Evolutionary conservation across 2,888 invertebrate genomes (phyloP), one percentile per base, ranked within the genome.

Genomic region (Zaprionus lineosus): DNA sequence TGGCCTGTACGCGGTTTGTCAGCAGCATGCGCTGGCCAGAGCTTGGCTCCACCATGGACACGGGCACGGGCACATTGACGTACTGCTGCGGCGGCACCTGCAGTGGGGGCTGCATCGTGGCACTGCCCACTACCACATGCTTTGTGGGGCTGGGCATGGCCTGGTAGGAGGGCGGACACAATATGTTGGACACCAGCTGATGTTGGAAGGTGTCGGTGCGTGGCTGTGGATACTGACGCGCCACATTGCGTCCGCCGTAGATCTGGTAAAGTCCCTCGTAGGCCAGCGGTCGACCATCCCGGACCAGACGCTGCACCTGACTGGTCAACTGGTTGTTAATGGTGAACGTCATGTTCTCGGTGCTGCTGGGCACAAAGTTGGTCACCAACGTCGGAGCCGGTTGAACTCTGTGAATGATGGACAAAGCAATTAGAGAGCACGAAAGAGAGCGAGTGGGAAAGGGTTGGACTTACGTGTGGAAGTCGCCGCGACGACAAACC

Each of bases 121-220:
- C 91, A 43, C 91, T 91, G 33, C 92, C 92, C 33, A 91, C 92
- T 14, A 91, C 91, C 11, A 92, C 92, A 73, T 90, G 92, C 91
- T 90, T 90, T 58, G 90, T 90, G 64, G 90, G 90, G 81, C 90
- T 88, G 94, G 97, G 87, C 96, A 96, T 62, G 93, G 94, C 94
- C 91, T 97, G 97, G 87, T 97, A 96, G 12, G 95, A 94, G 31
- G 96, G 95, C 85, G 97, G 97, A 90, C 97, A 97, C 48, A 98
- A 92, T 85, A 98, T 96, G 39, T 97, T 97, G n/a, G 97, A 97
- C 26, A 97, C 97, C 89, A 98, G 92, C 90, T 97, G 95, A 85
- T 97, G 96, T 84, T 96, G 95, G 92, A 97, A 97, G 36, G 95
- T 94, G 88, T 96, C 96, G 0, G 95, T 94, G 68, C 94, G 91